Conservation (phyloP, 2,888 invertebrate genomes). For the Harpalus rubripes region DNA sequence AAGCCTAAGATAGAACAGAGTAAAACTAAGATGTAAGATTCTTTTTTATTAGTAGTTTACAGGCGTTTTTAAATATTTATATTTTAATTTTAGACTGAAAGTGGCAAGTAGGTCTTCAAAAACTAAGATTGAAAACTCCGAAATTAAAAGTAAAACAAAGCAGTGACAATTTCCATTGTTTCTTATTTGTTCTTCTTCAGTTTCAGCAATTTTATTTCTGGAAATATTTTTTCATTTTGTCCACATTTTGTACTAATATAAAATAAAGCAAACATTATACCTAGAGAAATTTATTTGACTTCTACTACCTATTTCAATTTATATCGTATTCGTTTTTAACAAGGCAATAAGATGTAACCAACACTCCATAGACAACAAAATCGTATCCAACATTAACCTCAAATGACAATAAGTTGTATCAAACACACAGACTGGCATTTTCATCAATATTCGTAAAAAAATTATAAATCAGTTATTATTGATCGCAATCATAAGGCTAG, state of each 20-base stretch:
- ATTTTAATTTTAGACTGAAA: neutral
- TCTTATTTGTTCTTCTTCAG: neutral
- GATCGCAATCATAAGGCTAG: neutral
- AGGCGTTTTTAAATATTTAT: neutral
- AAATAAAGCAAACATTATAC: neutral
- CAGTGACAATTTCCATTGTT: neutral
- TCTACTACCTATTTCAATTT: neutral
- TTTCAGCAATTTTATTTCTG: neutral
- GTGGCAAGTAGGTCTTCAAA: neutral
- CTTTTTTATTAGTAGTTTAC: neutral
- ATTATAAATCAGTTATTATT: constrained; percentile 1
- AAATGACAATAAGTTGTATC: neutral
- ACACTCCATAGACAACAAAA: neutral
- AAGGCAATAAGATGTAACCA: neutral
- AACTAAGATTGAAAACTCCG: neutral
- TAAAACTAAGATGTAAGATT: neutral
- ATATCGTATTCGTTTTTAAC: neutral
- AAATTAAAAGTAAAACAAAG: constrained; percentile 1
- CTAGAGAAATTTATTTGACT: neutral
- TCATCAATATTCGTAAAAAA: neutral
- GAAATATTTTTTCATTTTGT: neutral
- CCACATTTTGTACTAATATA: neutral
- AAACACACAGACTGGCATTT: neutral
- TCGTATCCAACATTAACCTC: neutral
- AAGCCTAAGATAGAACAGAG: neutral